Evolutionary conservation across 2,797 vertebrate genomes (phyloP).

Genomic region (Acrossocheilus wenchowensis): DNA sequence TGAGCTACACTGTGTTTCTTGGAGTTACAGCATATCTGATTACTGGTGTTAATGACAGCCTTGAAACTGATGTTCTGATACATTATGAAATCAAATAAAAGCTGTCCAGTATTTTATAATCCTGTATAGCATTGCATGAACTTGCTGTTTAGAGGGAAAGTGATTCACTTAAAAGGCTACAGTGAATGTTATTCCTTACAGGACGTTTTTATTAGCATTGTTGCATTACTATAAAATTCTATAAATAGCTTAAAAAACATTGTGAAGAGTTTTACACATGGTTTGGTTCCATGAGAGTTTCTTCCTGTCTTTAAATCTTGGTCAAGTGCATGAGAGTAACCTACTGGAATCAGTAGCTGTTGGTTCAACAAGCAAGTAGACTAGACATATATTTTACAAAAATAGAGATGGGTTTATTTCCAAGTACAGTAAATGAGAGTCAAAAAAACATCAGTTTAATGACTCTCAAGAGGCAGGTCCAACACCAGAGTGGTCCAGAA

Average conservation of each 20-base stretch:
- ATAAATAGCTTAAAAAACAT: conserved; percentile 13
- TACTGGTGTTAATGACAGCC: background rate
- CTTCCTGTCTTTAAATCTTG: conserved; percentile 2
- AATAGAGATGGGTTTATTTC: conserved; percentile 15
- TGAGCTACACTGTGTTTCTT: background rate
- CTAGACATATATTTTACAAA: background rate
- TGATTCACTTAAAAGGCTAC: conserved; percentile 3
- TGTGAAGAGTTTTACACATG: conserved; percentile 15
- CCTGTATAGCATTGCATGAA: background rate
- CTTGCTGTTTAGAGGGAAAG: conserved; percentile 10
- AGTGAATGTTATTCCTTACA: conserved; percentile 27
- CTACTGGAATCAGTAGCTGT: background rate
- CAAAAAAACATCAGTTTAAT: background rate
- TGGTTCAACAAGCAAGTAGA: background rate
- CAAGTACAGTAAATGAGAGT: background rate
- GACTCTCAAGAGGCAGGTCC: background rate
- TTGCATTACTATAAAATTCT: conserved; percentile 5
- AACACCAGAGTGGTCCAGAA: background rate
- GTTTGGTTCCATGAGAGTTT: conserved; percentile 11
- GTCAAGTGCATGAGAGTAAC: conserved; percentile 4
- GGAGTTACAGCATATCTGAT: conserved; percentile 10
- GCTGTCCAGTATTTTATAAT: background rate
- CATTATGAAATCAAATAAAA: background rate
- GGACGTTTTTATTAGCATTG: background rate
- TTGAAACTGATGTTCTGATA: conserved; percentile 11